Conservation (phyloP, 2,888 invertebrate species). For the Apotomis capreana region DNA sequence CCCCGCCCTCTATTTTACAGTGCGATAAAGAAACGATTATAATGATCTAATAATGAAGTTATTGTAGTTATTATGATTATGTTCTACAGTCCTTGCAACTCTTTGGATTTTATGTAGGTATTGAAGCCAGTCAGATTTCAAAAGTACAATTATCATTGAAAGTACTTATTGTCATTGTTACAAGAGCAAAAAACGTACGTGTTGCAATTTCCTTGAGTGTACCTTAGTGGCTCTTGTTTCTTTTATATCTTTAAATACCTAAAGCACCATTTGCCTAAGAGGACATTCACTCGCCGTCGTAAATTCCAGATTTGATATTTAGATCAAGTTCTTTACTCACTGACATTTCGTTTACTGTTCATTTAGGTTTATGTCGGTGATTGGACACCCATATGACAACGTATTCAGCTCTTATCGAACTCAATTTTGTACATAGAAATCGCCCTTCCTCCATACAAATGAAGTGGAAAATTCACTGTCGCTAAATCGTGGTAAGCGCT, state of each 20-base stretch:
- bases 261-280: neutral
- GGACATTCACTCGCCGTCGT: constrained; percentile 7
- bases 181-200: too few species aligned
- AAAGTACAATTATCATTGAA: neutral
- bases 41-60: too few species aligned
- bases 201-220: too few species aligned
- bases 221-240: too few species aligned
- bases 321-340: constrained; percentile 26
- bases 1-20: too few species aligned
- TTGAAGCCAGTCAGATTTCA: neutral
- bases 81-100: too few species aligned
- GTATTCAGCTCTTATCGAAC: neutral
- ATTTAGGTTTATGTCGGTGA: constrained; percentile 24
- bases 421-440: neutral
- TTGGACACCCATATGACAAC: constrained; percentile 6
- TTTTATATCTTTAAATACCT: too few species aligned
- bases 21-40: too few species aligned
- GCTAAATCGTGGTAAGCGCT: neutral
- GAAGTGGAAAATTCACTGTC: constrained; percentile 4
- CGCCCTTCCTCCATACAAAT: constrained; percentile 4
- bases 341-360: constrained; percentile 34
- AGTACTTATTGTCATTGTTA: too few species aligned
- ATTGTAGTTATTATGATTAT: too few species aligned
- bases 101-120: too few species aligned
- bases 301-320: constrained; percentile 22